Evolutionary conservation across 2,888 invertebrate species (phyloP).

Genomic region (Tinea semifulvella): DNA sequence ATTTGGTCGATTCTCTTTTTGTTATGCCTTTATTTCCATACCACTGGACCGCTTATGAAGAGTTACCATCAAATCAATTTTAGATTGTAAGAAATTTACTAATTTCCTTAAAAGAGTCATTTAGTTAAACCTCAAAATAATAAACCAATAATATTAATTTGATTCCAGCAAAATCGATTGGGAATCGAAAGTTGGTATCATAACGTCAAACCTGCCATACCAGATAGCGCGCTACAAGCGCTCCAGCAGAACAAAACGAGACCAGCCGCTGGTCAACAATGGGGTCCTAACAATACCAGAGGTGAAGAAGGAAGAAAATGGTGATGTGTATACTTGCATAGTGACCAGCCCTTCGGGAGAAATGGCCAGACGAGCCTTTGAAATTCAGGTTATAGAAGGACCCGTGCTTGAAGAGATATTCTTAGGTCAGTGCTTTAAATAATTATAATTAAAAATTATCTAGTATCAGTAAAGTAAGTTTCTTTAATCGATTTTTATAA

Average conservation of each 20-base stretch:
- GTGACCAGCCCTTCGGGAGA: constrained; percentile 78
- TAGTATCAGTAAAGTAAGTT: too few relatives aligned
- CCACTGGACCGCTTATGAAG: too few relatives aligned
- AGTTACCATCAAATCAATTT: too few relatives aligned
- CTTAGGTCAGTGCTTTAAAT: too few relatives aligned
- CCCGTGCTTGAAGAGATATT: constrained; percentile 84
- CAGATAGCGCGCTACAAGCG: constrained; percentile 43
- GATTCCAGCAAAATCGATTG: constrained; percentile 59
- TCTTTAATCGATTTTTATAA: too few relatives aligned
- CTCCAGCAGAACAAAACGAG: constrained; percentile 32
- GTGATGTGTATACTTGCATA: constrained; percentile 80
- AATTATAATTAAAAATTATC: too few relatives aligned
- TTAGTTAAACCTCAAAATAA: too few relatives aligned
- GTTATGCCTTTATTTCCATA: too few relatives aligned
- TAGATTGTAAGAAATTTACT: too few relatives aligned
- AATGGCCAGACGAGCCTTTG: constrained; percentile 69
- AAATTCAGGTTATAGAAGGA: constrained; percentile 76
- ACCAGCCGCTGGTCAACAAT: constrained; percentile 45
- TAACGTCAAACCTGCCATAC: constrained; percentile 44
- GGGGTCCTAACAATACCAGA: constrained; percentile 70
- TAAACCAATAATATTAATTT: too few relatives aligned
- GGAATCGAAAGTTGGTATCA: constrained; percentile 49
- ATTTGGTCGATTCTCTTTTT: too few relatives aligned
- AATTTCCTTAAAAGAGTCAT: too few relatives aligned
- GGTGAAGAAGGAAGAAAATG: constrained; percentile 72